Percentiles rank a stretch among this genome's conserved stretches.
These are phyloP conservation scores for Channa argus DNA, from an alignment of 2,113 vertebrate genomes.

Conservation along the genomic window DNA sequence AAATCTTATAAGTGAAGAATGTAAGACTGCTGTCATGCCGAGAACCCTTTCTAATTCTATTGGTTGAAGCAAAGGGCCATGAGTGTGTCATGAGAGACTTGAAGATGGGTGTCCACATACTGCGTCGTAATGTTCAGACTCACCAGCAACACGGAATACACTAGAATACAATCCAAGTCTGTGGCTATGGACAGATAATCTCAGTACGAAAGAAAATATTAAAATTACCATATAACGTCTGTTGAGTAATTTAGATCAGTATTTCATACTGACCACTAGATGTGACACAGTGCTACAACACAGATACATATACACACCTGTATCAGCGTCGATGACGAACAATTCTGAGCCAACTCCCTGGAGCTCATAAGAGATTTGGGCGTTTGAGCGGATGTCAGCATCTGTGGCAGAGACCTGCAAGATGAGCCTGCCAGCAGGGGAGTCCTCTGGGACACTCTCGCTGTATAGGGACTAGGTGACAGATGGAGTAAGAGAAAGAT, in stretches of 20 bases:
- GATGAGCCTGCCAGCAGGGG: constrained; percentile 88
- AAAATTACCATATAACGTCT: not conserved
- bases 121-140: constrained; percentile 24
- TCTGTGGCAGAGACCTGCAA: constrained; percentile 93
- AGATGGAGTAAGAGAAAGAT: not conserved
- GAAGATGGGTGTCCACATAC: constrained; percentile 6
- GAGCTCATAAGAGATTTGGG: constrained; percentile 91
- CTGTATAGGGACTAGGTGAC: constrained; percentile 86
- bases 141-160: constrained; percentile 5
- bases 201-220: not conserved
- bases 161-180: not conserved
- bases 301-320: constrained; percentile 83
- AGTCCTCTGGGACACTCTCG: constrained; percentile 91
- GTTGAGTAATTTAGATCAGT: not conserved
- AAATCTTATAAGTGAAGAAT: constrained; percentile 19
- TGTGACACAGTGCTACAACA: not conserved
- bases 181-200: not conserved
- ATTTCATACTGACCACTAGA: constrained; percentile 4
- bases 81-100: constrained; percentile 28
- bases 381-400: constrained; percentile 95
- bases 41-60: constrained; percentile 24
- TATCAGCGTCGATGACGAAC: constrained; percentile 90
- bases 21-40: constrained; percentile 30
- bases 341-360: constrained; percentile 89
- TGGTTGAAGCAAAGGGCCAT: constrained; percentile 14